phyloP scores from a whole-genome alignment of 2,797 vertebrate genomes.

The Gallinago nigripennis region DNA sequence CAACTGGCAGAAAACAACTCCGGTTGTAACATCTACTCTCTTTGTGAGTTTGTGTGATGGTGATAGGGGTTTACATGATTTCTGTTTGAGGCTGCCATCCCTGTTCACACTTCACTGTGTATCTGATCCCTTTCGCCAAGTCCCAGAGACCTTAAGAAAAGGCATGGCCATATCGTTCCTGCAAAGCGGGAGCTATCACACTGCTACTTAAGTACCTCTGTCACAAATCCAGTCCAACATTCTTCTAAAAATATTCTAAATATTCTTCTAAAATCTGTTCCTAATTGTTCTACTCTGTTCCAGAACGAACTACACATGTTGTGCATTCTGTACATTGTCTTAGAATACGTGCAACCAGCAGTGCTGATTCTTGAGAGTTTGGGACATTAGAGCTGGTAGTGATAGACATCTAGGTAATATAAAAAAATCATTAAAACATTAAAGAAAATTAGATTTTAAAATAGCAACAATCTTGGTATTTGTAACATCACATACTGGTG shows the following conservation, averaged over 20 bases:
- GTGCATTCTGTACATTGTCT: neutral
- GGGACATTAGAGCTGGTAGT: neutral
- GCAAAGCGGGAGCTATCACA: neutral
- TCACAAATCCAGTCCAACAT: neutral
- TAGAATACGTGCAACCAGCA: neutral
- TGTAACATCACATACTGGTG: neutral
- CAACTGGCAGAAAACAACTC: neutral
- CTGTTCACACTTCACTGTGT: neutral
- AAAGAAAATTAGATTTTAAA: constrained; percentile 12
- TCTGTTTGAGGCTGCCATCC: neutral
- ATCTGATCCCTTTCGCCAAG: neutral
- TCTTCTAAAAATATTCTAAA: neutral
- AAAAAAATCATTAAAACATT: neutral
- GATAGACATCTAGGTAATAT: neutral
- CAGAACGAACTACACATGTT: neutral
- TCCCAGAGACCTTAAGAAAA: neutral
- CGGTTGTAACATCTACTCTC: neutral
- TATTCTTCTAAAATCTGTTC: neutral
- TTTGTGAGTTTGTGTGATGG: neutral
- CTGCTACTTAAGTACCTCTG: neutral
- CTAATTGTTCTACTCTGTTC: neutral
- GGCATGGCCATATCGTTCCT: neutral
- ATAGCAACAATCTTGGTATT: neutral
- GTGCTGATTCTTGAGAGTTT: neutral
- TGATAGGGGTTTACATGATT: rapidly evolving